These are phyloP conservation scores for Trematomus loennbergii DNA, from an alignment of 2,113 vertebrate genomes.

Conservation along the genomic window DNA sequence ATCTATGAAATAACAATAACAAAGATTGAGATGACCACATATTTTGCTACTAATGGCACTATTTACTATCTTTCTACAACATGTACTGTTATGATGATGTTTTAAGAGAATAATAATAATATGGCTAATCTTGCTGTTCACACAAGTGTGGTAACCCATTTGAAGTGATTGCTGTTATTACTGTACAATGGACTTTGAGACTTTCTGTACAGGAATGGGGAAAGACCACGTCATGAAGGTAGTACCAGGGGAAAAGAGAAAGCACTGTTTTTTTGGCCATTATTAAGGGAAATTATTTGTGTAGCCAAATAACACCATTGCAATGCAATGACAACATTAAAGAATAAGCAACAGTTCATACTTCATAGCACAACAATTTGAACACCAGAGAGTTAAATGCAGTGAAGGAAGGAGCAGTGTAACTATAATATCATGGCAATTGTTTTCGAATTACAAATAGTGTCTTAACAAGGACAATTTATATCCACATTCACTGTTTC, in stretches of 20 bases:
- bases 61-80: background rate
- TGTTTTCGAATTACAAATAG: background rate
- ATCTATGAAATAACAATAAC: conserved; percentile 3
- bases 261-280: background rate
- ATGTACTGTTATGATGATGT: no score
- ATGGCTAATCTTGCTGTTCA: background rate
- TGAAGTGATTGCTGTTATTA: background rate
- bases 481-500: background rate
- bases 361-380: background rate
- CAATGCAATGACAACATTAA: background rate
- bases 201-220: background rate
- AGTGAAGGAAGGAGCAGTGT: background rate
- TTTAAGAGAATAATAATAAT: background rate
- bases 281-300: background rate
- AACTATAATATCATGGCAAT: background rate
- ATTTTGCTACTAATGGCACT: background rate
- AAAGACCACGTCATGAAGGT: background rate
- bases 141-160: background rate
- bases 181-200: conserved; percentile 11
- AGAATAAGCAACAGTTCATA: background rate
- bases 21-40: background rate
- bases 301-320: background rate
- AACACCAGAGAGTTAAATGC: background rate
- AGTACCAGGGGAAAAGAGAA: background rate
- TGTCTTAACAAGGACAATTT: background rate